Base-by-base conservation (phyloP, 2,888 invertebrate species). In the Athalia cordata region DNA sequence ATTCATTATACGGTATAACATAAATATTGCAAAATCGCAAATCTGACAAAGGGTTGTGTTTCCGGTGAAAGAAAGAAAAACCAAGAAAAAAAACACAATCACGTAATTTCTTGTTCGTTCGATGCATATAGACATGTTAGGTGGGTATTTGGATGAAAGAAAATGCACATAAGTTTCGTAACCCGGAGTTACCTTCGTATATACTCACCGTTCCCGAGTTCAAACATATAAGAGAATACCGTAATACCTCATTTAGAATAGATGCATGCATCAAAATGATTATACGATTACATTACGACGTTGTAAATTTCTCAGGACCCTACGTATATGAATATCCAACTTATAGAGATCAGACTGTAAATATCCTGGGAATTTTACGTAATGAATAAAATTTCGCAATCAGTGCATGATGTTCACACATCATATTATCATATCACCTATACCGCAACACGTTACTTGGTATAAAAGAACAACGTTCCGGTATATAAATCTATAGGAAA, bases 281-380 rank as follows among this genome's bases (percentile, higher is more conserved):
- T 66, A 13, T 49, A n/a, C 29, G 29, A 29, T 29, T 29, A 29
- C 29, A 29, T 29, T 29, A 29, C 29, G 29, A 29, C 0, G 29
- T 29, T 29, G 29, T 29, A 29, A 29, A 29, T 29, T 29, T 29
- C 29, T 29, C 29, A 29, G 29, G 29, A 2, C 29, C 29, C 29
- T 29, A 29, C 59, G 59, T 59, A 59, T 59, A 11, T n/a, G 5
- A 29, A 29, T 29, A 2, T 11, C 6, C 7, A 49, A 66, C 7
- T 3, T n/a, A 65, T 49, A 66, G 49, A 4, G 47, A 66, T 49
- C 47, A 29, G 29, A 29, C 66, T 47, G 8, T 49, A 66, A 66
- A 66, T 49, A 66, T 66, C 66, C 66, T 66, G 66, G 66, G 66
- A 66, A 66, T 66, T 66, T 66, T 66, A 4, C 47, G 49, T 49